Evolutionary conservation across 2,888 invertebrate species (phyloP), one percentile per base, ranked within the genome.

Genomic region (Imbricaverruca yamaguchii): DNA sequence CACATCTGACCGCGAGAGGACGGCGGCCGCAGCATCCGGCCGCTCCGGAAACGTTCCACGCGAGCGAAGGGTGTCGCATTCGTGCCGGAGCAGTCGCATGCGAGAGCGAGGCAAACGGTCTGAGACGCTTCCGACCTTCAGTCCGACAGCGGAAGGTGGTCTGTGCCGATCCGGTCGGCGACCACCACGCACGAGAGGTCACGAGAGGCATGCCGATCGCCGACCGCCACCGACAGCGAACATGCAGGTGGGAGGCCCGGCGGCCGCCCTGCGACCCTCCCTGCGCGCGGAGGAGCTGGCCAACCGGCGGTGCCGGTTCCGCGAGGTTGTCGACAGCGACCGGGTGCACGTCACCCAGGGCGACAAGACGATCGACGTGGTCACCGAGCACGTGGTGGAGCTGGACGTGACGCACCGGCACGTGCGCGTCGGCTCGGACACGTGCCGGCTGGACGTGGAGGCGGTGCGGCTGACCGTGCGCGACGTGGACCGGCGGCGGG

Each of bases 331-430:
- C 15, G 74, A 74, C 55, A 21, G 18, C 18, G 55, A 74, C 74
- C 18, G 21, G 55, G 21, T 9, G 53, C 74, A 21, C 18, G 4
- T 55, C 21, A 53, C 55, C 55, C 55, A 74, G 53, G 74, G 55
- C 53, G 53, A 53, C 55, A 74, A 53, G 74, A 23, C 53, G 55
- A 74, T 74, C 74, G 74, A 55, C 55, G 74, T 74, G 21, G 53
- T 74, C 74, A 74, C 74, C 18, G 74, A 74, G 74, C 74, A 74
- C 55, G 74, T 74, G 55, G 74, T 74, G 55, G 74, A 74, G 21
- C 74, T 74, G 74, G 55, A 74, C 21, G 74, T 74, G 74, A 55
- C 55, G 55, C 74, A 18, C 21, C 74, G 55, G 53, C 74, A 55
- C 55, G 55, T 74, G 74, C 74, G 74, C 74, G 53, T 74, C 74